Evolutionary conservation across 2,888 invertebrate species (phyloP).

Genomic region (Biston betularia): DNA sequence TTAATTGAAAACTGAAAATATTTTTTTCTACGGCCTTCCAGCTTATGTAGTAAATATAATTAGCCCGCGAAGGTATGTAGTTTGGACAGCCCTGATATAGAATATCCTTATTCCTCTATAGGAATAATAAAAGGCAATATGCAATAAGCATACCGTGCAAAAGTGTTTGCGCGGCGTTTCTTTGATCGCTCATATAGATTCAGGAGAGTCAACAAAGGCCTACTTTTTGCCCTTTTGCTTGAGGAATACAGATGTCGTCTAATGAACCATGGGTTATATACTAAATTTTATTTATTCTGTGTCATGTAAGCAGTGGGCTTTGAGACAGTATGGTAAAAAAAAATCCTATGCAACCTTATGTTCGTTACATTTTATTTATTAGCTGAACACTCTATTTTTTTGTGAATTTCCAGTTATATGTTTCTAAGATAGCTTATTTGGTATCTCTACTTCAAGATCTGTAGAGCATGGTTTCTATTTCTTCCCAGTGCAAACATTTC

Average conservation of each 20-base stretch:
- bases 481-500: too few species aligned
- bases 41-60: too few species aligned
- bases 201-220: slow-evolving; percentile 23
- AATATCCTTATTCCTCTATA: background rate
- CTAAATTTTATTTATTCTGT: background rate
- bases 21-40: too few species aligned
- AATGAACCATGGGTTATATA: slow-evolving; percentile 16
- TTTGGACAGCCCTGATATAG: too few species aligned
- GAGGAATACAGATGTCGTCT: slow-evolving; percentile 29
- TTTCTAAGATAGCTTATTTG: too few species aligned
- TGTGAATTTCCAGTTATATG: background rate
- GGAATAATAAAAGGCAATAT: slow-evolving; percentile 19
- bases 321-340: slow-evolving; percentile 11
- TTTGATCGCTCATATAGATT: slow-evolving; percentile 22
- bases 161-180: slow-evolving; percentile 22
- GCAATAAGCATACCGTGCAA: slow-evolving; percentile 19
- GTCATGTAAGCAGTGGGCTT: background rate
- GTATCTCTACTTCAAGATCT: too few species aligned
- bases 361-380: background rate
- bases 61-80: too few species aligned
- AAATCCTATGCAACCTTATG: background rate
- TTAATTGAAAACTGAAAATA: too few species aligned
- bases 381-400: background rate
- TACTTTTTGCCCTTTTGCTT: slow-evolving; percentile 8
- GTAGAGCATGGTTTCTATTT: too few species aligned